These are phyloP conservation scores for Apocheima hispidaria DNA, from an alignment of 2,888 invertebrate species.

Conservation along the genomic window DNA sequence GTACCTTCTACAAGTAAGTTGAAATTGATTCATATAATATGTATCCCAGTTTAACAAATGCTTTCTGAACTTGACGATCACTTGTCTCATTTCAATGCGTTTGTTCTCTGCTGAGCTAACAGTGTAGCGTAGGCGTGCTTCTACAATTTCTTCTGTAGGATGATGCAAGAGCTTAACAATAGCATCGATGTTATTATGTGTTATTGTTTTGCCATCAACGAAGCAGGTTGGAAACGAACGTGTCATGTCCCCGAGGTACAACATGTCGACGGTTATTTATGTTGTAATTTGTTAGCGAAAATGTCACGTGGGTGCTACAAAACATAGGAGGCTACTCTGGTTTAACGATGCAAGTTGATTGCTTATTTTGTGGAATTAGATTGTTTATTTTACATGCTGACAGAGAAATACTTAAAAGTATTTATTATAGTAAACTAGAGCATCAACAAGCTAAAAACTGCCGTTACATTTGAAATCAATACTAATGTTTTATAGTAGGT, in stretches of 20 bases:
- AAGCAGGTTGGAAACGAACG: constrained; percentile 46
- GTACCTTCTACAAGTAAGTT: background rate
- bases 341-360: constrained; percentile 28
- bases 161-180: constrained; percentile 53
- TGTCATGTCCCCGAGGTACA: constrained; percentile 52
- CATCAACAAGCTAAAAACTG: too few species aligned
- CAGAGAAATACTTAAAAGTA: too few species aligned
- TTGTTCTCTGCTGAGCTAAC: constrained; percentile 42
- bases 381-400: too few species aligned
- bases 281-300: constrained; percentile 57
- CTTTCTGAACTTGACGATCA: constrained; percentile 29
- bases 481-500: too few species aligned
- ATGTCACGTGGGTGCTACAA: constrained; percentile 56
- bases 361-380: background rate
- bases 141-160: constrained; percentile 38
- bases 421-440: too few species aligned
- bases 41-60: constrained; percentile 21
- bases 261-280: constrained; percentile 55
- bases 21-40: constrained; percentile 5
- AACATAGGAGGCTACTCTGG: constrained; percentile 45
- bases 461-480: too few species aligned
- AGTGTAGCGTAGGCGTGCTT: constrained; percentile 44
- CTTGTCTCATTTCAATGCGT: constrained; percentile 43
- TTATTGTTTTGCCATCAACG: constrained; percentile 59
- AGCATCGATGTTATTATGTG: constrained; percentile 54